Conservation (phyloP, 2,888 invertebrate species). For the Camponotus fellah region DNA sequence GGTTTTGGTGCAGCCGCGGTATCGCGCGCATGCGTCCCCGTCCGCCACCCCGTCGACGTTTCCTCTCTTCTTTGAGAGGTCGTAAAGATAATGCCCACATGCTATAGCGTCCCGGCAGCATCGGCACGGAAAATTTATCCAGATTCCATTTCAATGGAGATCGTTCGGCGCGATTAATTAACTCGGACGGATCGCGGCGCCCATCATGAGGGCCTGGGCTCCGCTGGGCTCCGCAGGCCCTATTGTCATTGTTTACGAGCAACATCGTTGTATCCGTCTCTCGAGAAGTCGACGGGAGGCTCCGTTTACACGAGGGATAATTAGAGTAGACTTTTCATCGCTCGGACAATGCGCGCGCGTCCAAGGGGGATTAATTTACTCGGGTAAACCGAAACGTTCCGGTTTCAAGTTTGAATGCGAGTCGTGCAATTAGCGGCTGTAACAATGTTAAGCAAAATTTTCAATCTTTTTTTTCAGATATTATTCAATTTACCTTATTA, state of each 20-base stretch:
- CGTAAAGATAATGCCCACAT: constrained; percentile 82
- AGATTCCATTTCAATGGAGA: constrained; percentile 74
- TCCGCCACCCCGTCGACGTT: constrained; percentile 59
- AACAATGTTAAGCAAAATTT: constrained; percentile 14
- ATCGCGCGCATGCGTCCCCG: constrained; percentile 78
- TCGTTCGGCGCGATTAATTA: constrained; percentile 73
- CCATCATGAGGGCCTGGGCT: constrained; percentile 65
- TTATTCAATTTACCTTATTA: neutral
- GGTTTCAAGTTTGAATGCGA: constrained; percentile 13
- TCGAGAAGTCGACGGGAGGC: constrained; percentile 38
- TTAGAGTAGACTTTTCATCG: constrained; percentile 44
- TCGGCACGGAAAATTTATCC: constrained; percentile 72
- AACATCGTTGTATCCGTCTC: constrained; percentile 22
- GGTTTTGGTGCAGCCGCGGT: constrained; percentile 72
- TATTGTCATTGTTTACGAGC: constrained; percentile 50
- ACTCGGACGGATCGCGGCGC: constrained; percentile 56
- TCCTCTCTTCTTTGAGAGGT: constrained; percentile 73
- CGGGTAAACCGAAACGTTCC: constrained; percentile 33
- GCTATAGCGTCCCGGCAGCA: constrained; percentile 61
- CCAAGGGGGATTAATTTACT: constrained; percentile 34
- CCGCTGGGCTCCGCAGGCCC: neutral
- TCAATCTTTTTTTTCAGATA: neutral
- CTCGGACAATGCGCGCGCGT: constrained; percentile 20
- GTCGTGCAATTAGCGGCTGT: constrained; percentile 20
- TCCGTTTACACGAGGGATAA: constrained; percentile 36